These are phyloP conservation scores for Mugil cephalus DNA, from an alignment of 2,113 vertebrate genomes.

Conservation along the genomic window DNA sequence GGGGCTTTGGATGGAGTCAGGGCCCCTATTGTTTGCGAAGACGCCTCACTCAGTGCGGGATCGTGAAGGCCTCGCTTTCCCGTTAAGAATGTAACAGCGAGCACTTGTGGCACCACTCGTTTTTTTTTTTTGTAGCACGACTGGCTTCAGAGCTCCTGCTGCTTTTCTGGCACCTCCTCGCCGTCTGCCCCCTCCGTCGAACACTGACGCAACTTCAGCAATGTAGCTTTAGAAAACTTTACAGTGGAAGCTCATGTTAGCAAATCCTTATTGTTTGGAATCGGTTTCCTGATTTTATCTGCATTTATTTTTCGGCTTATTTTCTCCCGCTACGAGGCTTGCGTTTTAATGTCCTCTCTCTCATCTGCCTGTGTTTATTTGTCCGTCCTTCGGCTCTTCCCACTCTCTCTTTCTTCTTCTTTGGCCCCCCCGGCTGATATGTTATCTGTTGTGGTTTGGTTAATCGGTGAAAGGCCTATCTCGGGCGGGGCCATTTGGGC, in stretches of 20 bases:
- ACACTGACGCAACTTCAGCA: conserved; percentile 77
- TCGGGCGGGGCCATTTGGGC: conserved; percentile 24
- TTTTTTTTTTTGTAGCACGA: conserved; percentile 64
- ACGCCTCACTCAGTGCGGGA: conserved; percentile 35
- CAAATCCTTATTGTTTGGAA: conserved; percentile 7
- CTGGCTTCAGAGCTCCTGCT: conserved; percentile 67
- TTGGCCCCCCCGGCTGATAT: conserved; percentile 5
- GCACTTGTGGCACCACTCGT: conserved; percentile 75
- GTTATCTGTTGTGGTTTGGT: conserved; percentile 48
- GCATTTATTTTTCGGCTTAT: neutral
- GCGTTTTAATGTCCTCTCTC: neutral
- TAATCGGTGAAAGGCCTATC: conserved; percentile 48
- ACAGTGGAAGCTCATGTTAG: conserved; percentile 41
- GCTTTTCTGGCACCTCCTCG: conserved; percentile 77
- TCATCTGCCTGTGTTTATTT: conserved; percentile 16
- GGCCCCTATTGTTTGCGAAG: conserved; percentile 27
- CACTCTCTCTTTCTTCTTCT: neutral
- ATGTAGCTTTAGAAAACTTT: conserved; percentile 62
- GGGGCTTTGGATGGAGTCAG: conserved; percentile 19
- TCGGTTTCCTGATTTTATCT: conserved; percentile 1
- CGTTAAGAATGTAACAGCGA: conserved; percentile 49
- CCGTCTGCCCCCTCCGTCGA: conserved; percentile 49
- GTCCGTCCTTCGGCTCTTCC: conserved; percentile 13
- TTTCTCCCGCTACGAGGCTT: conserved; percentile 16
- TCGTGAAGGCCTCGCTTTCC: conserved; percentile 5